Percentiles rank a stretch among this genome's conserved stretches.
phyloP scores from a whole-genome alignment of 2,113 vertebrate genomes.

The Rhadina sibilatrix region DNA sequence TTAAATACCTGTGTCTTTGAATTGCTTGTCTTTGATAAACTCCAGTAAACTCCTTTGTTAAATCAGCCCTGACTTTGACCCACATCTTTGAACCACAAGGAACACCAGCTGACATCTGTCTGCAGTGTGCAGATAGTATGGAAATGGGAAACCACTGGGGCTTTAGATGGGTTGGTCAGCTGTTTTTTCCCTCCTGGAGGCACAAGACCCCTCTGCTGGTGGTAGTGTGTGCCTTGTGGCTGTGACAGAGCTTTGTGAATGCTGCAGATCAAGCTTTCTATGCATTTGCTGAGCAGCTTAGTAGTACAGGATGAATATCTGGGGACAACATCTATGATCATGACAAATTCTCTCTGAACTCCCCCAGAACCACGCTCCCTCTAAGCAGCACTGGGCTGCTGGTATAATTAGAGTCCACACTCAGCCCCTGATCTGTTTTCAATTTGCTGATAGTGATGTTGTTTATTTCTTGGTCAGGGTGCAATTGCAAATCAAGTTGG shows the following conservation, averaged over 20 bases:
- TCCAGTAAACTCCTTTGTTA: neutral
- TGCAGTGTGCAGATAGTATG: neutral
- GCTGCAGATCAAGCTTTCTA: neutral
- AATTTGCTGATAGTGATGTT: neutral
- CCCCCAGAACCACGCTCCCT: neutral
- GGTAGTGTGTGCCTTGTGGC: neutral
- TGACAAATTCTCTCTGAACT: neutral
- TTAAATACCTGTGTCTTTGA: neutral
- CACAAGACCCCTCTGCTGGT: neutral
- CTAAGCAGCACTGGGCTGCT: neutral
- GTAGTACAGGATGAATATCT: neutral
- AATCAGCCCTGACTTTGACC: neutral
- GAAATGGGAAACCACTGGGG: fast-evolving
- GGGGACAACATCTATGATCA: neutral
- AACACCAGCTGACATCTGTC: neutral
- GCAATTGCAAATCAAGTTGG: neutral
- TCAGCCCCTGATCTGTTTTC: constrained; percentile 1
- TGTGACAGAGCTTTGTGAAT: neutral
- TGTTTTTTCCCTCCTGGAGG: neutral
- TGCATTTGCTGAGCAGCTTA: neutral
- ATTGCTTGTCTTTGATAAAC: neutral
- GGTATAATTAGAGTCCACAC: neutral
- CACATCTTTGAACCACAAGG: neutral
- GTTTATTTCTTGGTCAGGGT: neutral
- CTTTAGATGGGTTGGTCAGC: neutral